Evolutionary conservation across 2,113 vertebrate genomes (phyloP), one percentile per base, ranked within the genome.

Genomic region (Cromileptes altivelis): DNA sequence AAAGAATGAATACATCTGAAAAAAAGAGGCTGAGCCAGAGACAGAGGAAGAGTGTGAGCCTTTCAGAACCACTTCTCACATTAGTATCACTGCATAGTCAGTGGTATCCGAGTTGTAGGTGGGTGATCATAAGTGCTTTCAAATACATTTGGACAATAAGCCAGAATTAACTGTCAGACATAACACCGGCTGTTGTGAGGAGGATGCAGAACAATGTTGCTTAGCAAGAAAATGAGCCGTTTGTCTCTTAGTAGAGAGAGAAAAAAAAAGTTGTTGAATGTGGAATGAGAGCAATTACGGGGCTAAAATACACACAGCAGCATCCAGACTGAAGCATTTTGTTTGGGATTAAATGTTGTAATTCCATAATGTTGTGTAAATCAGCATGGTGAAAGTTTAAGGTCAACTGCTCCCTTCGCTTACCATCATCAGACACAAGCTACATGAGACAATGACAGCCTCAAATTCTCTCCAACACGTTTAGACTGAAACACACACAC

Each of bases 391-490:
- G 3, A 70, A 80, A 61, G 67, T 56, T 83, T 56, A 80, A 77
- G 52, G 68, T 85, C 72, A 83, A 49, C 56, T 55, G 33, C 68
- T 64, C 19, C 67, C 52, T 70, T 58, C 15, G 33, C 60, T 76
- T 53, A 15, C 10, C 15, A 2, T 58, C 45, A 81, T 81, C 65
- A 75, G 27, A 58, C 64, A 70, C n/a, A 78, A 76, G 1, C 13
- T 37, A 65, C 27, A 19, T 0, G 1, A 80, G 61, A 88, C 68
- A 61, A 49, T 73, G 72, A 52, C 23, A 23, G 47, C 52, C 12
- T 69, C 23, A 45, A 67, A 62, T 37, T 23, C 45, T 64, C 17
- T 69, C 6, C 11, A 19, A 50, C 47, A 62, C 23, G 37, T 58
- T 42, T 2, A 52, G 4, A 63, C 55, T 61, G 37, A 6, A 72